These are phyloP conservation scores for Liodrosophila aerea DNA, from an alignment of 2,888 invertebrate genomes.

Conservation along the genomic window DNA sequence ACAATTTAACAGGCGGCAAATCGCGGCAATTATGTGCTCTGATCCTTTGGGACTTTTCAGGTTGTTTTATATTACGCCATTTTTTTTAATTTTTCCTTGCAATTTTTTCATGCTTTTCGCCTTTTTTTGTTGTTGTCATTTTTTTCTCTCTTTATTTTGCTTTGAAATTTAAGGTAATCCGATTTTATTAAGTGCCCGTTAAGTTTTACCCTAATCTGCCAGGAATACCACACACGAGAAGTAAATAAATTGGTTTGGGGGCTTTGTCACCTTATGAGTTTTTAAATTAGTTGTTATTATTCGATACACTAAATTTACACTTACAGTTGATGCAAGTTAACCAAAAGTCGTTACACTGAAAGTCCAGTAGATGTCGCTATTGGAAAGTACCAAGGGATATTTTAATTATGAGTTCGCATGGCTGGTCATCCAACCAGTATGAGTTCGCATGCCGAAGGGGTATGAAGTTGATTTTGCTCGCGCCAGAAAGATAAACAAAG, in stretches of 20 bases:
- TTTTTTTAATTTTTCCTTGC: constrained; percentile 15
- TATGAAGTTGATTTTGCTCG: too few species aligned
- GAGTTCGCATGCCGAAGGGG: too few species aligned
- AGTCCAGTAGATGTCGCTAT: constrained; percentile 36
- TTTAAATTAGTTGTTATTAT: too few species aligned
- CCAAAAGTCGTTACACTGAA: too few species aligned
- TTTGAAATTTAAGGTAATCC: constrained; percentile 34
- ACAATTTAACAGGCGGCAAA: constrained; percentile 71
- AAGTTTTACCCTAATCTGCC: background rate
- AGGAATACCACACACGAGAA: constrained; percentile 13
- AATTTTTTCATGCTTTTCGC: constrained; percentile 13
- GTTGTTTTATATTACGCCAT: too few species aligned
- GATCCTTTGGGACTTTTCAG: constrained; percentile 50
- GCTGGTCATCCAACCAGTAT: too few species aligned
- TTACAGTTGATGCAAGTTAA: too few species aligned
- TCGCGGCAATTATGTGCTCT: constrained; percentile 68
- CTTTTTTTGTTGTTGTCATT: constrained; percentile 4
- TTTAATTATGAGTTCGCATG: too few species aligned
- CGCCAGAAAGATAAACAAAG: too few species aligned
- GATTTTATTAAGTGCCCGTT: constrained; percentile 27
- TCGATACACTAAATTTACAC: too few species aligned
- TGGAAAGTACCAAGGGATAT: constrained; percentile 32
- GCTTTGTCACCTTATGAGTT: constrained; percentile 37
- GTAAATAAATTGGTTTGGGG: constrained; percentile 51
- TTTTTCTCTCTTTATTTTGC: constrained; percentile 14